Evolutionary conservation across 2,888 invertebrate genomes (phyloP), one percentile per base, ranked within the genome.

Genomic region (Phasia obesa): DNA sequence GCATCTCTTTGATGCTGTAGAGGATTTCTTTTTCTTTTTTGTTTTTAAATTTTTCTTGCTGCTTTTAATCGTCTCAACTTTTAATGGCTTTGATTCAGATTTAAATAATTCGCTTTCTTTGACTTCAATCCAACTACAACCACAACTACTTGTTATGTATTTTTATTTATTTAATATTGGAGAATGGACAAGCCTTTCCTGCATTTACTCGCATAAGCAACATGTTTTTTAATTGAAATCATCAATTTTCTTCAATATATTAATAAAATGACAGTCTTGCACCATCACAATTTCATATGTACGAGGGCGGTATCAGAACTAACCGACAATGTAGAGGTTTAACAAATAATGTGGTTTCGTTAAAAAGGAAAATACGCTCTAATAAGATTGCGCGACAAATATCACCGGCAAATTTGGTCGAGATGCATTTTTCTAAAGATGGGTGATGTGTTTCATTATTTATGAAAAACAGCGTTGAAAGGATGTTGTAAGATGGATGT

Each of bases 191-290:
- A 60, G 42, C 15, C 42, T 23, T 31, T 55, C 21, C 2, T 19
- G 5, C 6, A 21, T 74, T 57, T 70, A n/a, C n/a, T n/a, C n/a
- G n/a, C n/a, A 74, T 55, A 85, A 85, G 85, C 84, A 86, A 88
- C 87, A 85, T 87, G 87, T 87, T 87, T 87, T 87, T 89, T 90
- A 90, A 90, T 90, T 90, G 90, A 89, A 90, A 87, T 88, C 90
- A 90, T 90, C 89, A 90, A 90, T 90, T 89, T 89, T 87, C 80
- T 81, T 85, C 81, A 85, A 84, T 65, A 79, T 77, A 78, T 76
- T 67, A 78, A 78, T 65, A 84, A 71, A 53, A 70, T 59, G 70
- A 81, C 81, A 77, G 59, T 57, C 84, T 81, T 84, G 86, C 62
- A 87, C 87, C 49, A 69, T 53, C 13, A 49, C 42, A 57, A 6